A percentile compares a stretch with the other conserved stretches of the same genome.
Evolutionary conservation across 1,140 invertebrate genomes (phyloP).

Genomic region (Formica selysi): DNA sequence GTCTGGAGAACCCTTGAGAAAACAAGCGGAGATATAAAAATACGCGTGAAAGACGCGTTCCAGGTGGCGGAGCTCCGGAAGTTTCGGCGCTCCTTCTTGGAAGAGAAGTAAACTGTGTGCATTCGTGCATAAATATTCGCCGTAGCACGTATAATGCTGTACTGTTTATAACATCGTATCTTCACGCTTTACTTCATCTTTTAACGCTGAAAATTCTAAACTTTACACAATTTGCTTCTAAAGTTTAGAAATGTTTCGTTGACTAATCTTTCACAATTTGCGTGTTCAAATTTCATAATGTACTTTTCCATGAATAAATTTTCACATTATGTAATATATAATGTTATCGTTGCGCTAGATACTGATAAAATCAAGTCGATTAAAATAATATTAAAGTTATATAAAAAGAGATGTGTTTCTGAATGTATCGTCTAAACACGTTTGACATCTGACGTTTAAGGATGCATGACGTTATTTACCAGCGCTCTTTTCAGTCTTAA

Average conservation of each 20-base stretch:
- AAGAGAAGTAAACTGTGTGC: background rate
- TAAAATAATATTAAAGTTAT: no score
- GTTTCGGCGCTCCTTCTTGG: constrained; percentile 12
- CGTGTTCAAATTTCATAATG: background rate
- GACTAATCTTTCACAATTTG: no score
- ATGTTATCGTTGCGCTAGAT: no score
- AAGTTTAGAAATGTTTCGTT: background rate
- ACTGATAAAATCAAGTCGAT: no score
- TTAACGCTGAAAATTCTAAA: background rate
- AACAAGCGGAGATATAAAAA: constrained; percentile 66
- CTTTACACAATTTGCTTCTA: background rate
- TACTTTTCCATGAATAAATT: no score
- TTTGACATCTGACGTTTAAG: no score
- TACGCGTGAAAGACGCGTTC: constrained; percentile 40
- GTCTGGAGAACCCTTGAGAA: constrained; percentile 58
- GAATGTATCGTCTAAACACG: no score
- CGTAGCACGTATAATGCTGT: background rate
- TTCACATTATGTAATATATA: no score
- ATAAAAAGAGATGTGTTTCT: no score
- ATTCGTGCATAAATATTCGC: constrained; percentile 6
- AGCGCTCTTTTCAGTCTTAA: constrained; percentile 11
- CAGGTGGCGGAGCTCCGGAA: constrained; percentile 56
- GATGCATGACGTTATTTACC: no score
- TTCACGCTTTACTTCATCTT: background rate
- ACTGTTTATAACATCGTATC: constrained; percentile 6